Evolutionary conservation across 2,888 invertebrate genomes (phyloP).

Genomic region (Papilio demoleus): DNA sequence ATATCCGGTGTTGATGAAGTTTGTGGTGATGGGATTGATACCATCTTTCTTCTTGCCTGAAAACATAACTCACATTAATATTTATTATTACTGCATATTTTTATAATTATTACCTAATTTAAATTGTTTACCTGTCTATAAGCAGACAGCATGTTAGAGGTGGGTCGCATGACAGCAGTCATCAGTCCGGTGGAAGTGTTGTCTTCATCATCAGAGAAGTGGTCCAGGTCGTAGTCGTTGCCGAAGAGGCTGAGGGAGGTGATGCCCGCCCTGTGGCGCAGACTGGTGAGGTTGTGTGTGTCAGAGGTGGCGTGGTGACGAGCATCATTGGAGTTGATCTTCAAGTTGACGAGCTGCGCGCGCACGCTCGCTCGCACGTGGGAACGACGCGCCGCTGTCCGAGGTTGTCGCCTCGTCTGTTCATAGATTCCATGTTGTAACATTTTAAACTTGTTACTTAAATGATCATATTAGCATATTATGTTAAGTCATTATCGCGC

Average conservation of each 20-base stretch:
- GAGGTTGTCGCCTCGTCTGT: constrained; percentile 56
- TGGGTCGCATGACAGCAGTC: constrained; percentile 72
- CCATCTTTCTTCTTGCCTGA: constrained; percentile 79
- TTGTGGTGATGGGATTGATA: constrained; percentile 67
- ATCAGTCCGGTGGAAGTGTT: constrained; percentile 58
- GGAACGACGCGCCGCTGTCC: constrained; percentile 73
- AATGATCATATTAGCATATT: too few relatives aligned
- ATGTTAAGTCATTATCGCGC: too few relatives aligned
- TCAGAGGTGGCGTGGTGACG: constrained; percentile 45
- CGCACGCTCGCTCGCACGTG: constrained; percentile 72
- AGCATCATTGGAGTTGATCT: constrained; percentile 32
- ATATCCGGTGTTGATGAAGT: constrained; percentile 83
- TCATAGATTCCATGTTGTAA: neutral
- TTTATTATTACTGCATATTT: neutral
- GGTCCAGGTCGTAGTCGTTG: constrained; percentile 86
- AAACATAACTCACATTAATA: constrained; percentile 39
- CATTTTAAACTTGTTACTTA: neutral
- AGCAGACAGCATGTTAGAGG: constrained; percentile 71
- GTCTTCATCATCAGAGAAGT: constrained; percentile 83
- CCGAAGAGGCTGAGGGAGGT: constrained; percentile 84
- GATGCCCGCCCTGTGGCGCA: constrained; percentile 55
- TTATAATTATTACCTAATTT: too few relatives aligned
- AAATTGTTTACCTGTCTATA: constrained; percentile 65
- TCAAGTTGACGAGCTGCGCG: constrained; percentile 58
- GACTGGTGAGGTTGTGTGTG: constrained; percentile 46